Conservation (phyloP, 2,888 invertebrate genomes). For the Lumbricus terrestris region DNA sequence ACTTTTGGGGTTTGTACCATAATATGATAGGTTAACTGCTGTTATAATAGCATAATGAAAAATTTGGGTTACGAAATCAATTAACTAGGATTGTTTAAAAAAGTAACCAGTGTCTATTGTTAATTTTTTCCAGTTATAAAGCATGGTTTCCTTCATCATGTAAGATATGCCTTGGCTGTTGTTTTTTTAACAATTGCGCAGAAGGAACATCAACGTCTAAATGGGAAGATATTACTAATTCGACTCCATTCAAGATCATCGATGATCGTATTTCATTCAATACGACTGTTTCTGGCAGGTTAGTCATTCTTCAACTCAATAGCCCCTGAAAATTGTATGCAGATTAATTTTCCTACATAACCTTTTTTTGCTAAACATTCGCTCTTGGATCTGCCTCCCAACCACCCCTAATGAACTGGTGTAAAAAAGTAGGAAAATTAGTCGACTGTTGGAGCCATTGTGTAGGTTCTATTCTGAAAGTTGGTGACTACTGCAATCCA, state of each 20-base stretch:
- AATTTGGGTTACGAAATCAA: too few relatives aligned
- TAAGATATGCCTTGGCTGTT: background rate
- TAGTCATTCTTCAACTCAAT: background rate
- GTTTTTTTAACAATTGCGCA: constrained; percentile 59
- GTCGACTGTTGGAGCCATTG: too few relatives aligned
- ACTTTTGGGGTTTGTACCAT: too few relatives aligned
- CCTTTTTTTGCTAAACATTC: too few relatives aligned
- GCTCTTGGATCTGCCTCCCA: too few relatives aligned
- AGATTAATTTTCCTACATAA: too few relatives aligned
- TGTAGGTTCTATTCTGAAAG: too few relatives aligned
- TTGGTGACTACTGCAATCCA: background rate
- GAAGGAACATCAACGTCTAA: constrained; percentile 96
- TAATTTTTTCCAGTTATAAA: background rate
- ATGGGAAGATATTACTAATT: constrained; percentile 99
- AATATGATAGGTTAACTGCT: too few relatives aligned
- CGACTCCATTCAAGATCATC: constrained; percentile 95
- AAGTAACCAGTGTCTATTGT: background rate
- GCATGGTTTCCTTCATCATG: background rate
- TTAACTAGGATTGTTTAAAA: background rate
- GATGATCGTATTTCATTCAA: constrained; percentile 99
- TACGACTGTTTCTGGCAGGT: constrained; percentile 94
- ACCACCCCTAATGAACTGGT: too few relatives aligned
- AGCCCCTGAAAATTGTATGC: too few relatives aligned
- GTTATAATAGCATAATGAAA: too few relatives aligned
- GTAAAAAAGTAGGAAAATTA: too few relatives aligned